A percentile compares a stretch with the other conserved stretches of the same genome.
phyloP scores from a whole-genome alignment of 1,140 invertebrate genomes.

The Daktulosphaira vitifoliae region DNA sequence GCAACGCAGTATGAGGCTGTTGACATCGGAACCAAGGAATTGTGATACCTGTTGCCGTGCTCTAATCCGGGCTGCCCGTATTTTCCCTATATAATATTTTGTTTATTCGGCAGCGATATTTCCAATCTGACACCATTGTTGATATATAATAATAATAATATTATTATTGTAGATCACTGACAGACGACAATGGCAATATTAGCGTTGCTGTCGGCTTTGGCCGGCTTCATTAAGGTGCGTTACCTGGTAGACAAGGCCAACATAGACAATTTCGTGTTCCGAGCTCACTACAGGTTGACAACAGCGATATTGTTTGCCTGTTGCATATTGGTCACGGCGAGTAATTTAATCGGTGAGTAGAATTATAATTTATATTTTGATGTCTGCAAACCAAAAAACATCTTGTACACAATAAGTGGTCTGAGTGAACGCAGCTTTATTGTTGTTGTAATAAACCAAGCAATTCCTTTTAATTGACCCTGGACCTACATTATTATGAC shows the following conservation, averaged over 20 bases:
- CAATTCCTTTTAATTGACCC: constrained; percentile 33
- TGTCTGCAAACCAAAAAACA: too few relatives aligned
- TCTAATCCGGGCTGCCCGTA: neutral
- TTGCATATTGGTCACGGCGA: constrained; percentile 80
- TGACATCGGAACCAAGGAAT: constrained; percentile 15
- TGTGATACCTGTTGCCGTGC: constrained; percentile 21
- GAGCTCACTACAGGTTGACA: constrained; percentile 82
- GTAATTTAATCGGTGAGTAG: constrained; percentile 73
- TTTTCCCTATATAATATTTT: neutral
- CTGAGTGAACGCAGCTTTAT: constrained; percentile 26
- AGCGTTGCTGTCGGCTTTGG: constrained; percentile 69
- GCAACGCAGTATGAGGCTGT: constrained; percentile 28
- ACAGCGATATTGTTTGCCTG: constrained; percentile 75
- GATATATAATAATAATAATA: too few relatives aligned
- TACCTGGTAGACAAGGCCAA: constrained; percentile 74
- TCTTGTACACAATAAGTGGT: neutral
- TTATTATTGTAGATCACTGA: too few relatives aligned
- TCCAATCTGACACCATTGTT: too few relatives aligned
- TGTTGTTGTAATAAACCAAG: constrained; percentile 24
- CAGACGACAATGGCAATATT: constrained; percentile 59
- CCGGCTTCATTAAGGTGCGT: constrained; percentile 76
- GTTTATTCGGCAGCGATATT: neutral
- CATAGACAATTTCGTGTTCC: constrained; percentile 83
- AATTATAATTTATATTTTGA: neutral
- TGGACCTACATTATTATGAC: constrained; percentile 24